Evolutionary conservation across 2,113 vertebrate genomes (phyloP), one percentile per base, ranked within the genome.

Genomic region (Bubo scandiacus): DNA sequence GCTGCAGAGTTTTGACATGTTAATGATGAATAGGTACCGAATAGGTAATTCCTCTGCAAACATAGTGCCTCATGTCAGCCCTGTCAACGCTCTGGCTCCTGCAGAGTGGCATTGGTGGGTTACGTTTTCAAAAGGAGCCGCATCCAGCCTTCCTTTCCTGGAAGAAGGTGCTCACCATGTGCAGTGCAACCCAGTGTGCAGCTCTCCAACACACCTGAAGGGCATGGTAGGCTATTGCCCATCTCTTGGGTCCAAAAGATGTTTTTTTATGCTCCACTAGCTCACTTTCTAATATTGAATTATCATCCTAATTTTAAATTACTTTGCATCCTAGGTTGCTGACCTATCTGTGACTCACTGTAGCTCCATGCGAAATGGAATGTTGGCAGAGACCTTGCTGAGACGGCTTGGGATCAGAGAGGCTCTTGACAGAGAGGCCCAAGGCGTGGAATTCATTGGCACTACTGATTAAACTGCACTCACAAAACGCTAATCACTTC

Each of bases 31-130:
- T 45, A 45, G 43, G 43, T 45, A 45, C 43, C 43, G 3, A 45
- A 68, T 10, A 94, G 75, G 75, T 88, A 90, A 94, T 92, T 74
- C 79, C n/a, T 80, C 88, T 92, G 63, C 72, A 96, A 86, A 86
- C 86, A 77, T 38, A 89, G 91, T 30, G 63, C 51, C 63, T 84
- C 45, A 4, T 42, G 59, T 86, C 82, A 94, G 54, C n/a, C 58
- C 67, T 45, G 49, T 54, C 67, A 61, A 4, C 0, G 0, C 86
- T 52, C 54, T 55, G 51, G 55, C 40, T 42, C 68, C 1, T 5
- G 11, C 54, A 45, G 34, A 29, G 58, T 25, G 27, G 54, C 59
- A 55, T 47, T n/a, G 15, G 18, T 8, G 36, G 40, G 62, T 42
- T 43, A 18, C 1, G 1, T 68, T 88, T 79, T 78, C 59, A 51